Conservation (phyloP, 2,888 invertebrate species). For the Imbricaverruca yamaguchii region DNA sequence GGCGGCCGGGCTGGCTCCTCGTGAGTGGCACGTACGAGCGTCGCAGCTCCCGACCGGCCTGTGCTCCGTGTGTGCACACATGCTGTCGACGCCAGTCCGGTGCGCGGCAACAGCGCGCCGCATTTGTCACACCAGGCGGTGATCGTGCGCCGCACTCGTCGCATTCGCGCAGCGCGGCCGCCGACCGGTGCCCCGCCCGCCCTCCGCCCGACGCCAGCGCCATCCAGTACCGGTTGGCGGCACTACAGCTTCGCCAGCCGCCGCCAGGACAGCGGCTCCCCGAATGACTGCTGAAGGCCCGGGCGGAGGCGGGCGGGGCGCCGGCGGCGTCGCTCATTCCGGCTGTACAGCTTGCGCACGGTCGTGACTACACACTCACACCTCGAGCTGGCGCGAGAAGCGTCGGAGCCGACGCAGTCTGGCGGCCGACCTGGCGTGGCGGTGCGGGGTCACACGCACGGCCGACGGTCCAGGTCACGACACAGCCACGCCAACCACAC, state of each 20-base stretch:
- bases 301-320: not conserved
- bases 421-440: not conserved
- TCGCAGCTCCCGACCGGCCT: too few species aligned
- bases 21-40: too few species aligned
- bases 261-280: not conserved
- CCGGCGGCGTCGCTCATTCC: not conserved
- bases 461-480: too few species aligned
- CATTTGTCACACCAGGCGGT: too few species aligned
- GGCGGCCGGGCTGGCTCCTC: too few species aligned
- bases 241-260: not conserved
- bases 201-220: not conserved
- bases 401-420: not conserved
- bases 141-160: too few species aligned
- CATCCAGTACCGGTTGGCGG: not conserved
- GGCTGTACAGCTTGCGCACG: not conserved
- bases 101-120: too few species aligned
- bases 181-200: not conserved
- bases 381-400: not conserved
- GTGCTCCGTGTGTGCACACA: too few species aligned
- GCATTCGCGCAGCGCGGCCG: not conserved
- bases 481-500: too few species aligned
- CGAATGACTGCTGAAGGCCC: not conserved
- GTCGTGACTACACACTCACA: not conserved
- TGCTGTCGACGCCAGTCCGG: too few species aligned
- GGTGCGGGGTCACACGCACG: too few species aligned